Base-by-base conservation (phyloP, 2,113 vertebrate genomes). In the Beaufortia kweichowensis region DNA sequence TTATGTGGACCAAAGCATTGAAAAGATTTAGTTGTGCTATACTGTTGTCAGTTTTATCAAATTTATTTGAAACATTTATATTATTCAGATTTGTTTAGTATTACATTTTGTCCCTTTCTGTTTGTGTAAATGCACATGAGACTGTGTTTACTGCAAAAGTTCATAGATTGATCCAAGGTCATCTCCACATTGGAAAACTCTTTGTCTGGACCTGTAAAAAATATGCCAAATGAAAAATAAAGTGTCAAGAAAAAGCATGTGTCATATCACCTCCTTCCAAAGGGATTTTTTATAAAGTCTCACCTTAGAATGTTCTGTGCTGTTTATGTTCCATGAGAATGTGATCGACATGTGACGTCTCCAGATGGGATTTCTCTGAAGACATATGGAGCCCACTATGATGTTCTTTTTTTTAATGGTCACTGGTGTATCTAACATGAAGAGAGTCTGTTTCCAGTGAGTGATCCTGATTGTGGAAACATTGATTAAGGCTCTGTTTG, bases 371-470 rank as follows among this genome's bases (percentile, higher is more conserved):
- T 94, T 94, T 76, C 93, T 92, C 41, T 83, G 86, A 43, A 95
- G 82, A 7, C 84, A 46, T 0, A 91, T 80, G 0, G 77, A 84
- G 21, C 94, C 93, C 0, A 75, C 81, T 80, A 94, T 84, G 17
- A 75, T 50, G 19, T 94, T 92, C 23, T 89, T 91, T 1, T 46
- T 6, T 0, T 69, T 57, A 2, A 93, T 85, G 0, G 85, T 56
- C 12, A 93, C 53, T 0, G 94, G 92, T 63, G 84, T 66, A 14
- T 94, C 93, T 71, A 94, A 84, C 93, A 94, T 95, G 57, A 95
- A 94, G 31, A 94, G 85, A 35, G 93, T 94, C 89, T 94, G 94
- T 82, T 94, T 95, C 93, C 93, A 94, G 82, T 94, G 93, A 1
- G 93, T 93, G 2, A 89, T 88, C 81, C 94, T 94, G n/a, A n/a